These are phyloP conservation scores for Pampusana beccarii DNA, from an alignment of 2,113 vertebrate genomes.

Conservation along the genomic window DNA sequence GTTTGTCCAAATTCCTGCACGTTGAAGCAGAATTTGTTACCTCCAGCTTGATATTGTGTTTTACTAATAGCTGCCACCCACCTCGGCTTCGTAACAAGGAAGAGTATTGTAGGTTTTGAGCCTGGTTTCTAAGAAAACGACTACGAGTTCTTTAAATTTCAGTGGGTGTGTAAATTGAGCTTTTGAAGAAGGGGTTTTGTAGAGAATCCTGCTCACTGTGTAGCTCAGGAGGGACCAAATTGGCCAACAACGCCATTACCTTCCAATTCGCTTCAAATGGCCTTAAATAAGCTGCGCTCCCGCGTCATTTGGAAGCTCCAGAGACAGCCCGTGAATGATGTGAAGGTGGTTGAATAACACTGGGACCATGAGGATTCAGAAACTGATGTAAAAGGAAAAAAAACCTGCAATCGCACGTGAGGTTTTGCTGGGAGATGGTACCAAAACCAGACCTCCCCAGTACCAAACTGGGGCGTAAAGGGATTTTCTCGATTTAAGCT, in stretches of 20 bases:
- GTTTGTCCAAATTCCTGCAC: background rate
- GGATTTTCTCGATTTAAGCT: background rate
- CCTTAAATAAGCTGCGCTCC: background rate
- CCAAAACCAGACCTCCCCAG: background rate
- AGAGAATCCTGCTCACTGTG: too few relatives aligned
- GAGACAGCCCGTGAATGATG: background rate
- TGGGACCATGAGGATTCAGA: accelerated
- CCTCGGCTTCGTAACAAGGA: background rate
- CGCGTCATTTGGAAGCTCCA: background rate
- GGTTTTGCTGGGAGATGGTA: background rate
- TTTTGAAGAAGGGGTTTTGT: background rate
- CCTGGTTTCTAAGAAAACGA: background rate
- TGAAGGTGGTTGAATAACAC: background rate
- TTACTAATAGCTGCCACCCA: constrained; percentile 3
- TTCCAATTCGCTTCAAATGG: background rate
- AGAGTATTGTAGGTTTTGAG: background rate
- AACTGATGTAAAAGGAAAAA: background rate
- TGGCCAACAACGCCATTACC: background rate
- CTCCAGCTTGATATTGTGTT: background rate
- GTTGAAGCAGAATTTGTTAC: background rate
- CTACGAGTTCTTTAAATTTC: background rate
- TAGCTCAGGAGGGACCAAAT: too few relatives aligned
- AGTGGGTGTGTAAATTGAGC: background rate
- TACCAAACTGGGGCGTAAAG: accelerated
- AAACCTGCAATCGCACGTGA: accelerated